A percentile compares a stretch with the other conserved stretches of the same genome.
Conservation (phyloP, 2,113 vertebrate genomes). For the Himantopus leucocephalus region DNA sequence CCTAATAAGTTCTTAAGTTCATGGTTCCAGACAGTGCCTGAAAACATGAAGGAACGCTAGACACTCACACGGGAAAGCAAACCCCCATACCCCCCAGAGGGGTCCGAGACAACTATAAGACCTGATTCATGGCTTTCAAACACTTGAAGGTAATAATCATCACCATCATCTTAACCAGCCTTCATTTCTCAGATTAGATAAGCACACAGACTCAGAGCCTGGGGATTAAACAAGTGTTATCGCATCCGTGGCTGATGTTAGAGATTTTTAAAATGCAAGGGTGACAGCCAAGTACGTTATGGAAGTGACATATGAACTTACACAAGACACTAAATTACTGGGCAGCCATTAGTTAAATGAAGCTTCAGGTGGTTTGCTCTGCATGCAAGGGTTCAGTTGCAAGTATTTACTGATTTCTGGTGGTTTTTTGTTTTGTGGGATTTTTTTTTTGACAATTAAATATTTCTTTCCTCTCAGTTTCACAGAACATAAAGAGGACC, state of each 20-base stretch:
- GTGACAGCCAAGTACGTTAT: not conserved
- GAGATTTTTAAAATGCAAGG: not conserved
- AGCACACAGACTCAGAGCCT: not conserved
- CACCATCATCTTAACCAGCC: not conserved
- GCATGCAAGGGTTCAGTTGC: not conserved
- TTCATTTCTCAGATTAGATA: not conserved
- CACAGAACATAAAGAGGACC: not conserved
- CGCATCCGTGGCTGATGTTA: not conserved
- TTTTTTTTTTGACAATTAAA: not conserved
- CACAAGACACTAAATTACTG: not conserved
- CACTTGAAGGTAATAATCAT: not conserved
- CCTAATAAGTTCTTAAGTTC: not conserved
- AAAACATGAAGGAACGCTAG: not conserved
- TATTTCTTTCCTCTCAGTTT: not conserved
- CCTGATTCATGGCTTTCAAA: not conserved
- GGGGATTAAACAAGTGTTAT: not conserved
- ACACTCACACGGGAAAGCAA: not conserved
- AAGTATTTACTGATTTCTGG: not conserved
- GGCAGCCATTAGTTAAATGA: not conserved
- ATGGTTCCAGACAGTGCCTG: not conserved
- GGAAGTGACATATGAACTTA: not conserved
- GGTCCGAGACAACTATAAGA: not conserved
- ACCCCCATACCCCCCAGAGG: fast-evolving
- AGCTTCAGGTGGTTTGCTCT: not conserved
- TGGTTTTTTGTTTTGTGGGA: too few relatives aligned